Evolutionary conservation across 2,113 vertebrate species (phyloP), one percentile per base, ranked within the genome.

Genomic region (Porphyrio hochstetteri): DNA sequence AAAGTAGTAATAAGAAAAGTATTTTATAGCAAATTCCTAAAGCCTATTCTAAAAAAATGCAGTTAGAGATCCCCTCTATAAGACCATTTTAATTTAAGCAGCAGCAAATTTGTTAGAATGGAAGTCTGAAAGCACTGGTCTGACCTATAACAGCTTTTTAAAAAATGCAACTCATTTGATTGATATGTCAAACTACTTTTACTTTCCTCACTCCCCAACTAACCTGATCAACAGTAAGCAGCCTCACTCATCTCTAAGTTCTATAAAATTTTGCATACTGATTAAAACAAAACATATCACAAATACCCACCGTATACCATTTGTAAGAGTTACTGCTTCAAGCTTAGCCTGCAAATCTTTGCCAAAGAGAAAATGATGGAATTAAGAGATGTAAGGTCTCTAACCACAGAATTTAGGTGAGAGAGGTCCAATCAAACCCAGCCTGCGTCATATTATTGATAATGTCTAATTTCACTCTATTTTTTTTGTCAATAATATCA

Each of bases 321-420:
- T 95, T 72, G 55, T 92, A 95, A 96, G 83, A 93, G 82, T 96
- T 94, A 94, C 76, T 92, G 95, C 83, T 84, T 94, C 80, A 86
- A 92, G 95, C 90, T 88, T 89, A 93, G 68, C 86, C 86, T 91
- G 95, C 83, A 80, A 79, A 68, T 80, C 79, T 90, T 97, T 94
- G 90, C 89, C 82, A 82, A 16, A 92, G 90, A 93, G 56, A 93
- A 93, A 90, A 81, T 14, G 56, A 91, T 92, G 89, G 63, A 90
- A 82, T 88, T 86, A 93, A 86, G 83, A 95, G 44, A 91, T 94
- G 76, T 81, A 90, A 69, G 75, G 79, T 92, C 91, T 94, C 93
- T 92, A 93, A 89, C 84, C 75, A 92, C 83, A 96, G 84, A 64
- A 86, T 70, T 94, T 48, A 89, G 65, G 81, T 92, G 94, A 97